Percentiles rank a stretch among this genome's conserved stretches.
These are phyloP conservation scores for Philaenus spumarius DNA, from an alignment of 1,140 invertebrate species.

Conservation along the genomic window DNA sequence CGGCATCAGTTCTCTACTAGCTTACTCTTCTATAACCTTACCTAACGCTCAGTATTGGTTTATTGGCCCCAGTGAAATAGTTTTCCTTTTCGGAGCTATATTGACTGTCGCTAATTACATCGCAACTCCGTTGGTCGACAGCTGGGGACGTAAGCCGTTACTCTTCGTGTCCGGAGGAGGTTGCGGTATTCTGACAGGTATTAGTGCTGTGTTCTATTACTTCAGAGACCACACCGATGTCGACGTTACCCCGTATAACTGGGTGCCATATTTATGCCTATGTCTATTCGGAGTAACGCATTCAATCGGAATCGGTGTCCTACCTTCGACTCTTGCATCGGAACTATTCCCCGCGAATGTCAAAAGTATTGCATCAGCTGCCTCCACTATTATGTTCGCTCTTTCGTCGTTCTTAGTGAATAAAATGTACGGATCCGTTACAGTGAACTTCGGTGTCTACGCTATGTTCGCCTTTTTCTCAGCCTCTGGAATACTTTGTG, in stretches of 20 bases:
- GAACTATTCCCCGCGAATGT: constrained; percentile 34
- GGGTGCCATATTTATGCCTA: constrained; percentile 21
- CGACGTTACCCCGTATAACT: constrained; percentile 6
- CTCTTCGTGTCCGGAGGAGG: constrained; percentile 40
- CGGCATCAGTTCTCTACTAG: constrained; percentile 28
- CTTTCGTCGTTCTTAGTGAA: constrained; percentile 27
- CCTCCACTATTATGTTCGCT: constrained; percentile 28
- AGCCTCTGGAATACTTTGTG: constrained; percentile 45
- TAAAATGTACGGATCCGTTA: constrained; percentile 26
- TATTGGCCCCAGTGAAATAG: neutral
- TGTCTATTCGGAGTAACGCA: constrained; percentile 10
- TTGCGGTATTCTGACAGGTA: neutral
- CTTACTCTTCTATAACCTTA: constrained; percentile 26
- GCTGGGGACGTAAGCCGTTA: constrained; percentile 44
- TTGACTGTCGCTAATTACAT: constrained; percentile 39
- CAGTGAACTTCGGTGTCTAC: constrained; percentile 13
- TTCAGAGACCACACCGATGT: neutral
- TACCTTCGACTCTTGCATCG: constrained; percentile 30
- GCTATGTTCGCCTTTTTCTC: constrained; percentile 29
- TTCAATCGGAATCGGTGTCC: constrained; percentile 21
- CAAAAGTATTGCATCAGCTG: constrained; percentile 28
- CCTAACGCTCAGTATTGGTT: constrained; percentile 3
- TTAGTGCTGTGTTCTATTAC: constrained; percentile 12
- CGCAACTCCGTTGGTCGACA: constrained; percentile 42
- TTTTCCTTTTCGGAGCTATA: constrained; percentile 12